Evolutionary conservation across 2,888 invertebrate genomes (phyloP).

Genomic region (Chymomyza amoena): DNA sequence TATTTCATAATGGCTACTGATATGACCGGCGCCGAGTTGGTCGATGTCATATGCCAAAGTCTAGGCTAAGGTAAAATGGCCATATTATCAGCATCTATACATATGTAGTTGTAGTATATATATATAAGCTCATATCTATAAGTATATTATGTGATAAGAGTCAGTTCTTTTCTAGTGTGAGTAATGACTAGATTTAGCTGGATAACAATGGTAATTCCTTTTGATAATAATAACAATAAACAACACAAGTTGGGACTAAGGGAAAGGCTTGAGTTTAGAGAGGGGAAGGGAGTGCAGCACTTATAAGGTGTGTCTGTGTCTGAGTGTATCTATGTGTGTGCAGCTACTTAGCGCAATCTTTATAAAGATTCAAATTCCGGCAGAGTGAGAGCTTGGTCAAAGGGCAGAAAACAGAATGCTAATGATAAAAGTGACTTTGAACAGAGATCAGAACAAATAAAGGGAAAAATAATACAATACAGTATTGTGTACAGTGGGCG

Average conservation of each 20-base stretch:
- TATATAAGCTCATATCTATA: no score
- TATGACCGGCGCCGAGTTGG: not conserved
- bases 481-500: not conserved
- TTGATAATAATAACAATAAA: conserved; percentile 61
- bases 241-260: conserved; percentile 23
- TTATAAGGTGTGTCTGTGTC: not conserved
- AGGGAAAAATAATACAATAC: no score
- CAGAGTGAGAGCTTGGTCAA: not conserved
- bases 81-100: conserved; percentile 11
- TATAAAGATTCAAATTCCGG: not conserved
- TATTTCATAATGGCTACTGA: not conserved
- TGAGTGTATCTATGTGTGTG: not conserved
- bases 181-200: conserved; percentile 61
- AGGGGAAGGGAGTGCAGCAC: not conserved
- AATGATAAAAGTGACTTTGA: not conserved
- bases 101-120: not conserved
- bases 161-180: conserved; percentile 32
- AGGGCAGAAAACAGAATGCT: not conserved
- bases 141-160: not conserved
- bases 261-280: not conserved
- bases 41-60: not conserved
- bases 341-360: not conserved
- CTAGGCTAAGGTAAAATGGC: not conserved
- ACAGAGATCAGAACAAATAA: not conserved
- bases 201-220: conserved; percentile 66